A percentile compares a stretch with the other conserved stretches of the same genome.
Conservation (phyloP, 2,888 invertebrate species). For the Torymus texanus region DNA sequence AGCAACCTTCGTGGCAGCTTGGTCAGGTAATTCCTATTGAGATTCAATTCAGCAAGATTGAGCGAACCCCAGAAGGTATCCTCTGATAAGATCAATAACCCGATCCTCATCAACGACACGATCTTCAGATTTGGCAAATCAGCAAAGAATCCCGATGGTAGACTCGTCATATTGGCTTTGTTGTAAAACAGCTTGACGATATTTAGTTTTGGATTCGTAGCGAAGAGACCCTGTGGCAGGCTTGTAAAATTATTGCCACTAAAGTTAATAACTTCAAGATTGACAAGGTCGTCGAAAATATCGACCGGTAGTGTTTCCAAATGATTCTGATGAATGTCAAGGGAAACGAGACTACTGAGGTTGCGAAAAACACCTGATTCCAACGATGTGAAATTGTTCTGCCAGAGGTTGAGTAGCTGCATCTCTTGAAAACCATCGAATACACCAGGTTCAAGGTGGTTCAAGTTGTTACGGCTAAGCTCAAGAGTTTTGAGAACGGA, state of each 20-base stretch:
- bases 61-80: constrained; percentile 80
- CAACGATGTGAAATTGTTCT: constrained; percentile 74
- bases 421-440: constrained; percentile 80
- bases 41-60: constrained; percentile 78
- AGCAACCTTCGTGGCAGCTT: constrained; percentile 80
- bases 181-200: constrained; percentile 73
- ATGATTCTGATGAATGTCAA: constrained; percentile 83
- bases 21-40: constrained; percentile 77
- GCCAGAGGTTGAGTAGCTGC: constrained; percentile 81
- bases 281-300: constrained; percentile 80
- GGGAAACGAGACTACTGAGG: constrained; percentile 74
- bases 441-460: constrained; percentile 76
- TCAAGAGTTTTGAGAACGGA: constrained; percentile 78
- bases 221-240: constrained; percentile 79
- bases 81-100: constrained; percentile 78
- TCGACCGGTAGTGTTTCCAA: constrained; percentile 7
- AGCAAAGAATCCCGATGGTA: constrained; percentile 80
- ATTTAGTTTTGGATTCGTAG: constrained; percentile 77
- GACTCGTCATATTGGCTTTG: constrained; percentile 75
- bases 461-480: constrained; percentile 79
- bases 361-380: constrained; percentile 80
- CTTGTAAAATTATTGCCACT: constrained; percentile 81
- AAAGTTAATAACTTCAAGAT: constrained; percentile 81
- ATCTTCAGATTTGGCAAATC: constrained; percentile 78
- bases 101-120: constrained; percentile 78